A percentile compares a stretch with the other conserved stretches of the same genome.
phyloP scores from a whole-genome alignment of 2,888 invertebrate genomes.

The Drosophila mayaguana region DNA sequence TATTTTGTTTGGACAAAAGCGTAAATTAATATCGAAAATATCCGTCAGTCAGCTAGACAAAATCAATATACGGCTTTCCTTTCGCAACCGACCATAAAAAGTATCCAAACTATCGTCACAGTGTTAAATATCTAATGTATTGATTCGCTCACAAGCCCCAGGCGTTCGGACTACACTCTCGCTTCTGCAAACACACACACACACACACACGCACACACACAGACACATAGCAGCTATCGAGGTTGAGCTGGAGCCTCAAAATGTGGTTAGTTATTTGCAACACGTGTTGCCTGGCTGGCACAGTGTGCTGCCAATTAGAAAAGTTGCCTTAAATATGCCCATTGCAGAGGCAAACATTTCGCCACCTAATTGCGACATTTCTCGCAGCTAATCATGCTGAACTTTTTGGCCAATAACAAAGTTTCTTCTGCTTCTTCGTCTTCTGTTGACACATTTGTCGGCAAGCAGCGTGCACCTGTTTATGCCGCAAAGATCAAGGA shows the following conservation, averaged over 20 bases:
- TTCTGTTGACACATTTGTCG: not conserved
- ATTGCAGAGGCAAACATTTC: conserved; percentile 12
- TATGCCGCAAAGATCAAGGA: conserved; percentile 27
- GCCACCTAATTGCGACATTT: conserved; percentile 66
- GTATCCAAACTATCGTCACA: not conserved
- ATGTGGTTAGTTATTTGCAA: conserved; percentile 29
- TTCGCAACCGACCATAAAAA: not conserved
- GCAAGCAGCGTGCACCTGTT: conserved; percentile 23
- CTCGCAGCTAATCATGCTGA: conserved; percentile 66
- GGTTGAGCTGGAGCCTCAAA: conserved; percentile 8
- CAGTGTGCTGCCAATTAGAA: conserved; percentile 45
- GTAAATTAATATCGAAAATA: not conserved
- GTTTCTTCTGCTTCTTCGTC: not conserved
- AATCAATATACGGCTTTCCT: not conserved
- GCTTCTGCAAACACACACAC: too few relatives aligned
- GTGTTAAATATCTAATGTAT: conserved; percentile 2
- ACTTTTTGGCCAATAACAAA: conserved; percentile 25
- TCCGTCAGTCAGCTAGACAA: not conserved
- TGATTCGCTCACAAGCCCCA: not conserved
- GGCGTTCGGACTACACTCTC: too few relatives aligned
- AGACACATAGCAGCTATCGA: conserved; percentile 1
- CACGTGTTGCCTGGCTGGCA: conserved; percentile 33
- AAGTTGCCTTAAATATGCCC: conserved; percentile 35
- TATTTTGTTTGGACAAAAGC: not conserved
- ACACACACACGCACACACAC: not conserved